phyloP scores from a whole-genome alignment of 2,113 vertebrate species.

The Myanophis thanlyinensis region DNA sequence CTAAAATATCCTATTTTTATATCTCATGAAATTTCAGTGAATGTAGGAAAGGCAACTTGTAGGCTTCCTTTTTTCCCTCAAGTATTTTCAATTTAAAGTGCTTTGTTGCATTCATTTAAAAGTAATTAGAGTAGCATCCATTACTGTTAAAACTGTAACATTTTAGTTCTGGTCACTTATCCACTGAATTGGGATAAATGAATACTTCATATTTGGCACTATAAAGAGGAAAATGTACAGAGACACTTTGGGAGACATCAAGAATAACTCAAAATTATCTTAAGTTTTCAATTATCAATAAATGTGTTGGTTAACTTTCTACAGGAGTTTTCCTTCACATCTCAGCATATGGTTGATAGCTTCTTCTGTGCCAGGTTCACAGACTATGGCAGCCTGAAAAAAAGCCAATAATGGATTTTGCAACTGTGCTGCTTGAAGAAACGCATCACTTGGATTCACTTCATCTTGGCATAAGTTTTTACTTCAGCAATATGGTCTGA shows the following conservation, averaged over 20 bases:
- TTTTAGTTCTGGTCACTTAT: neutral
- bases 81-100: constrained; percentile 25
- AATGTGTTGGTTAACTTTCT: neutral
- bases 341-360: neutral
- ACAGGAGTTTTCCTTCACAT: neutral
- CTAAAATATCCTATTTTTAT: constrained; percentile 40
- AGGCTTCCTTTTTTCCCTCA: constrained; percentile 24
- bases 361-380: neutral
- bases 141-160: neutral
- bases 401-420: neutral
- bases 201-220: neutral
- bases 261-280: neutral
- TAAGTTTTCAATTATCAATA: neutral
- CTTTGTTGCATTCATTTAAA: neutral
- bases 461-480: neutral
- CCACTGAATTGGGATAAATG: neutral
- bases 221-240: neutral
- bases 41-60: constrained; percentile 3
- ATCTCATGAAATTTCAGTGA: constrained; percentile 20
- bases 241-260: neutral
- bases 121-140: constrained; percentile 32
- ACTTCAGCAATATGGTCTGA: neutral
- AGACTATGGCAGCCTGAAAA: neutral
- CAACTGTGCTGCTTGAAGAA: neutral
- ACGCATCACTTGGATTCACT: neutral